phyloP scores from a whole-genome alignment of 1,140 invertebrate genomes.

The Leptonema lineaticorne region DNA sequence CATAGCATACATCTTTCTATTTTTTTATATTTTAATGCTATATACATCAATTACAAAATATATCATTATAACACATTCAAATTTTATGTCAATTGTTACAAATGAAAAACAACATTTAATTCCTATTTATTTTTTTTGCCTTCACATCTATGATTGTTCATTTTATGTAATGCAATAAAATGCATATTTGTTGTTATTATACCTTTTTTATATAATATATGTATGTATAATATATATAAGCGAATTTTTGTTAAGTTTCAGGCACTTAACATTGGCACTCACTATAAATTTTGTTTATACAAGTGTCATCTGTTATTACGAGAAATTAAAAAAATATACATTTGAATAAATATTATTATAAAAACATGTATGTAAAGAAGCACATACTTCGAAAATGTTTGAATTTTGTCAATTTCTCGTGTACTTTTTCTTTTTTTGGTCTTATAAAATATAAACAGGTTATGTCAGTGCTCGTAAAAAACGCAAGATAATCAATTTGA shows the following conservation, averaged over 20 bases:
- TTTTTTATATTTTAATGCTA: not conserved
- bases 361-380: too few relatives aligned
- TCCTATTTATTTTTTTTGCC: too few relatives aligned
- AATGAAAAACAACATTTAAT: not conserved
- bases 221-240: not conserved
- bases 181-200: too few relatives aligned
- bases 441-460: too few relatives aligned
- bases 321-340: constrained; percentile 5
- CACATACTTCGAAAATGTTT: too few relatives aligned
- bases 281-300: constrained; percentile 3
- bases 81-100: not conserved
- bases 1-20: not conserved
- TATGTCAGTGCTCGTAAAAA: too few relatives aligned
- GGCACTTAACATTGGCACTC: not conserved
- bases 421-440: too few relatives aligned
- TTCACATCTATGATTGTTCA: constrained; percentile 15
- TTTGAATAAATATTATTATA: too few relatives aligned
- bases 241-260: not conserved
- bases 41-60: not conserved
- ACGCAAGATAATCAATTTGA: too few relatives aligned
- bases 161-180: not conserved
- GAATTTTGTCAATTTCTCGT: too few relatives aligned
- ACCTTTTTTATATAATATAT: too few relatives aligned
- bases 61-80: not conserved
- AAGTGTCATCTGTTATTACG: not conserved